A percentile compares a stretch with the other conserved stretches of the same genome.
These are phyloP conservation scores for Drosophila macrospina DNA, from an alignment of 2,888 invertebrate genomes.

Conservation along the genomic window DNA sequence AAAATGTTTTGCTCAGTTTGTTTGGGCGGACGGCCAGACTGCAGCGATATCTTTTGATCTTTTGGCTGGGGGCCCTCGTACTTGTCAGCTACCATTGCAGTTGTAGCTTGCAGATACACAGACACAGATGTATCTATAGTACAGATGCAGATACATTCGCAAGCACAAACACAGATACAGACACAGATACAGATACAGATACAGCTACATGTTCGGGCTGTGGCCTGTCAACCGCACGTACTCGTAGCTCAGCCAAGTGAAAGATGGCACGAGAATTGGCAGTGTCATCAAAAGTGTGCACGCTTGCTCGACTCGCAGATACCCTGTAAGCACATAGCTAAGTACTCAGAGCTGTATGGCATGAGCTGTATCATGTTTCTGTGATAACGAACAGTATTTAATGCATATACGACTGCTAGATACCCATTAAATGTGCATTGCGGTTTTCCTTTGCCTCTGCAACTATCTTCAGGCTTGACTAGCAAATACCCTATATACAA, in stretches of 20 bases:
- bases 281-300: neutral
- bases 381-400: too few relatives aligned
- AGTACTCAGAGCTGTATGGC: too few relatives aligned
- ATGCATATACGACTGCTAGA: neutral
- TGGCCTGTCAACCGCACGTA: slow-evolving; percentile 51
- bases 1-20: slow-evolving; percentile 31
- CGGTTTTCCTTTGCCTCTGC: too few relatives aligned
- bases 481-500: neutral
- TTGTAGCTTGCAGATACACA: slow-evolving; percentile 33
- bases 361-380: neutral
- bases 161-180: slow-evolving; percentile 13
- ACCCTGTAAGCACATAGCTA: slow-evolving; percentile 10
- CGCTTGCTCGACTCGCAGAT: neutral
- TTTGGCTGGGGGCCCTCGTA: slow-evolving; percentile 48
- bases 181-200: slow-evolving; percentile 17
- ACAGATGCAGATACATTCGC: slow-evolving; percentile 20
- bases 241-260: slow-evolving; percentile 30
- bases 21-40: slow-evolving; percentile 48
- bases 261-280: slow-evolving; percentile 51
- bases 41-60: slow-evolving; percentile 74
- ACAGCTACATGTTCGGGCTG: slow-evolving; percentile 22
- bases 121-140: slow-evolving; percentile 8
- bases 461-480: too few relatives aligned
- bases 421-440: too few relatives aligned
- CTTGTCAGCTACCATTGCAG: slow-evolving; percentile 43